Evolutionary conservation across 2,888 invertebrate species (phyloP).

Genomic region (Protonemura montana): DNA sequence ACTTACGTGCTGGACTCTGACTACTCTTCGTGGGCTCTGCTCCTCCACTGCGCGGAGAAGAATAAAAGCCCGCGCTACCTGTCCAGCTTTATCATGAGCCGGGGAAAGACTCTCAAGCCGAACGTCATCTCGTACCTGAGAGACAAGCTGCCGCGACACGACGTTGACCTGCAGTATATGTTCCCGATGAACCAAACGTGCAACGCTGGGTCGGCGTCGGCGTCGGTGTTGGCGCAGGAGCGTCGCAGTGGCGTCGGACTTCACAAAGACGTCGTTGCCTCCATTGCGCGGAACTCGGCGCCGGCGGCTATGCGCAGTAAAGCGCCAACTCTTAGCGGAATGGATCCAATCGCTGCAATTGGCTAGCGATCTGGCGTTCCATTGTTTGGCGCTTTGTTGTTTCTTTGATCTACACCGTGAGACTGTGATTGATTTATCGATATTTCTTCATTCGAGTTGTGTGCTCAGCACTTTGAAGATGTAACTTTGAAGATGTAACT

Average conservation of each 20-base stretch:
- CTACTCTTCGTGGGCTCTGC: conserved; percentile 81
- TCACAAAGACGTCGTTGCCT: background rate
- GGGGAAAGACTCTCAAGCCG: conserved; percentile 65
- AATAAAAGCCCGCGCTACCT: conserved; percentile 78
- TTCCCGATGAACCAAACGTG: conserved; percentile 82
- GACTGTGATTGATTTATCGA: background rate
- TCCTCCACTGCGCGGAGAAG: conserved; percentile 88
- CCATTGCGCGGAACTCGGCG: background rate
- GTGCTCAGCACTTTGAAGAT: background rate
- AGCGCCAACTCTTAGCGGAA: background rate
- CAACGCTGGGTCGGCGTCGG: conserved; percentile 47
- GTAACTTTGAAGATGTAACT: too few species aligned
- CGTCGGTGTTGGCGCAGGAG: background rate
- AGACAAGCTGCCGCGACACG: conserved; percentile 79
- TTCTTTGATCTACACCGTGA: background rate
- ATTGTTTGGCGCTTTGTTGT: too few species aligned
- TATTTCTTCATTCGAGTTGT: background rate
- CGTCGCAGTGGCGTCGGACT: background rate
- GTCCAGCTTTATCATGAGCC: conserved; percentile 82
- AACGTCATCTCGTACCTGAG: conserved; percentile 76
- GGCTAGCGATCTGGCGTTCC: background rate
- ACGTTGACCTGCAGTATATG: conserved; percentile 85
- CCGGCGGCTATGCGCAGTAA: background rate
- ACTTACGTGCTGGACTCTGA: conserved; percentile 87
- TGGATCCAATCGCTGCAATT: background rate